phyloP scores from a whole-genome alignment of 2,797 vertebrate species.

The Sylvia borin region DNA sequence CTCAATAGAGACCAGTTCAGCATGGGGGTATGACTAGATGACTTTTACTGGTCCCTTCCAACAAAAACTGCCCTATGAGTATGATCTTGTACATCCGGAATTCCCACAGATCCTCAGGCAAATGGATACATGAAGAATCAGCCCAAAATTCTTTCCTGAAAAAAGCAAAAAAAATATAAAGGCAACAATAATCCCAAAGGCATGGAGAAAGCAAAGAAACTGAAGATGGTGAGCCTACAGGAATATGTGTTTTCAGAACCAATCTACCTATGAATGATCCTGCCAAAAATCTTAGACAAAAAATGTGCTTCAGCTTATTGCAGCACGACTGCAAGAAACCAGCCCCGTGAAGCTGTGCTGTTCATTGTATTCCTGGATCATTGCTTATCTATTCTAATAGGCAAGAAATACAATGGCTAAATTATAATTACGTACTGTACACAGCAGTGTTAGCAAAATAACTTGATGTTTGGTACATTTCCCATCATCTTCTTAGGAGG shows the following conservation, averaged over 20 bases:
- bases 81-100: background rate
- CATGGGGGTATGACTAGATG: too few species aligned
- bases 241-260: background rate
- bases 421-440: background rate
- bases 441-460: conserved; percentile 15
- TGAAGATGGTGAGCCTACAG: background rate
- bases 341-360: background rate
- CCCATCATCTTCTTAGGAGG: conserved; percentile 53
- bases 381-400: conserved; percentile 65
- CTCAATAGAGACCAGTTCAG: background rate
- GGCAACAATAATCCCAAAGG: background rate
- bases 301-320: background rate
- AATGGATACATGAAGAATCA: background rate
- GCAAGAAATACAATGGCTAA: conserved; percentile 24
- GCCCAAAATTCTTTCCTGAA: background rate
- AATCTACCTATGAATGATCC: background rate
- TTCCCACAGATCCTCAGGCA: background rate
- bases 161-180: background rate
- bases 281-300: background rate
- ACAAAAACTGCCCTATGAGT: too few species aligned
- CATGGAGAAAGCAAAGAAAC: background rate
- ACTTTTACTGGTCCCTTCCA: background rate
- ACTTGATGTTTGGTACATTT: conserved; percentile 30
- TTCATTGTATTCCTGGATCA: conserved; percentile 47
- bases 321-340: background rate